These are phyloP conservation scores for Hippasteria phrygiana DNA, from an alignment of 53 echinoderm and acorn worm genomes.

Conservation along the genomic window DNA sequence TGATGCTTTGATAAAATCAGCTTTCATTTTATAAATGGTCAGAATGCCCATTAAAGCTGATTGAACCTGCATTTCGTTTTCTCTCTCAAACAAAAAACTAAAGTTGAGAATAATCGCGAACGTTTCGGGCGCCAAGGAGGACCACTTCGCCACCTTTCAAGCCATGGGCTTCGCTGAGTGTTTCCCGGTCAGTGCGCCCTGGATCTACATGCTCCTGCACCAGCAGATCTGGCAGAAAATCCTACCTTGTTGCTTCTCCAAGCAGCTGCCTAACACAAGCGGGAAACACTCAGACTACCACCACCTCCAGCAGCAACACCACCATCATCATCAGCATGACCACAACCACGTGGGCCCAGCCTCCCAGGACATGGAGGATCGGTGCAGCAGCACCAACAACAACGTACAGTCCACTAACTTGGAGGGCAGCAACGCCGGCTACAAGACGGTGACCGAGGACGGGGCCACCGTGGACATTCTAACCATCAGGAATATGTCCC, in stretches of 20 bases:
- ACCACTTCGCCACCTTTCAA: slow-evolving; percentile 72
- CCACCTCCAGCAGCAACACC: no score
- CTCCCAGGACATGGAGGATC: background rate
- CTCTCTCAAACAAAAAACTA: no score
- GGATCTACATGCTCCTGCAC: slow-evolving; percentile 81
- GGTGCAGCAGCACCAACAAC: slow-evolving; percentile 17
- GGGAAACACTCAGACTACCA: background rate
- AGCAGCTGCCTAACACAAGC: slow-evolving; percentile 38
- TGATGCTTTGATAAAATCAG: no score
- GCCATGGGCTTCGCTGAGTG: slow-evolving; percentile 81
- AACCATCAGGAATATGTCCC: slow-evolving; percentile 10
- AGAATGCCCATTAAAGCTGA: no score
- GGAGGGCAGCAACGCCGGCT: slow-evolving; percentile 4
- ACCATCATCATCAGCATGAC: background rate
- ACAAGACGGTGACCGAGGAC: slow-evolving; percentile 11
- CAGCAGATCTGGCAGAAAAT: slow-evolving; percentile 74
- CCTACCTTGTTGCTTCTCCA: slow-evolving; percentile 57
- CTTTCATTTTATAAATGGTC: no score
- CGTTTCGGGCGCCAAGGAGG: slow-evolving; percentile 65
- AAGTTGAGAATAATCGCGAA: slow-evolving; percentile 79
- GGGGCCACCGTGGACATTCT: slow-evolving; percentile 9
- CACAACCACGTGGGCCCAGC: slow-evolving; percentile 9
- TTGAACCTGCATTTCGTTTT: no score
- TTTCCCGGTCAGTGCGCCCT: slow-evolving; percentile 77
- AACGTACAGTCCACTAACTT: background rate